phyloP scores from a whole-genome alignment of 2,797 vertebrate species.

The Chrysocyon brachyurus region DNA sequence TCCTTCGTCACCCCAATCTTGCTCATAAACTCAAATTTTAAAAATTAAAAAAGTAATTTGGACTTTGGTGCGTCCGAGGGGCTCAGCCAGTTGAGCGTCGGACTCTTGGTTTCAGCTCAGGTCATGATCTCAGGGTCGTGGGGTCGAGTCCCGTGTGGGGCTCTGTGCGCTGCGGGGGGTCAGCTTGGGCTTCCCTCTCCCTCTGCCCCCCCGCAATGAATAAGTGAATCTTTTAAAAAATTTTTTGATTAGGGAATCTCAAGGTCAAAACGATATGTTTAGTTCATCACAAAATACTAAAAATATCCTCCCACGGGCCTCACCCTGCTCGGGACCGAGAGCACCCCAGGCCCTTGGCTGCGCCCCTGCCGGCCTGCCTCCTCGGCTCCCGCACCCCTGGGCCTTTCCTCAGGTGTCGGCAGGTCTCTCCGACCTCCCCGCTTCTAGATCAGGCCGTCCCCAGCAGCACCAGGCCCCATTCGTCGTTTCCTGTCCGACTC shows the following conservation, averaged over 20 bases:
- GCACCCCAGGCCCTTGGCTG: neutral
- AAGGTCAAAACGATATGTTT: neutral
- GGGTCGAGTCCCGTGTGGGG: neutral
- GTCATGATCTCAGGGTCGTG: neutral
- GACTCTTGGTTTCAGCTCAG: neutral
- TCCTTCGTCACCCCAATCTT: neutral
- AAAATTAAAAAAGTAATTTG: neutral
- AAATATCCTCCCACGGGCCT: too few relatives aligned
- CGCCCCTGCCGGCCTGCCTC: fast-evolving
- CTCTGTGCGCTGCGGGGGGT: neutral
- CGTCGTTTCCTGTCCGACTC: neutral
- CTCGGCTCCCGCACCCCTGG: neutral
- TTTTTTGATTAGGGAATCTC: neutral
- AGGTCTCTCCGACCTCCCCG: neutral
- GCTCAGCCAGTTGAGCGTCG: neutral
- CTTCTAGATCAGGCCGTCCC: neutral
- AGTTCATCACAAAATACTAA: neutral
- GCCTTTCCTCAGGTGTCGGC: neutral
- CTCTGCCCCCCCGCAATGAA: neutral
- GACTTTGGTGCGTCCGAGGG: neutral
- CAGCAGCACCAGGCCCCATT: neutral
- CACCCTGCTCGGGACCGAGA: neutral
- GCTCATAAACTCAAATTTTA: neutral
- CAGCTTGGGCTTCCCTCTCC: neutral
- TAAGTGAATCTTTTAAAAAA: neutral